Conservation (phyloP, 2,888 invertebrate species). For the Cephalotes varians region DNA sequence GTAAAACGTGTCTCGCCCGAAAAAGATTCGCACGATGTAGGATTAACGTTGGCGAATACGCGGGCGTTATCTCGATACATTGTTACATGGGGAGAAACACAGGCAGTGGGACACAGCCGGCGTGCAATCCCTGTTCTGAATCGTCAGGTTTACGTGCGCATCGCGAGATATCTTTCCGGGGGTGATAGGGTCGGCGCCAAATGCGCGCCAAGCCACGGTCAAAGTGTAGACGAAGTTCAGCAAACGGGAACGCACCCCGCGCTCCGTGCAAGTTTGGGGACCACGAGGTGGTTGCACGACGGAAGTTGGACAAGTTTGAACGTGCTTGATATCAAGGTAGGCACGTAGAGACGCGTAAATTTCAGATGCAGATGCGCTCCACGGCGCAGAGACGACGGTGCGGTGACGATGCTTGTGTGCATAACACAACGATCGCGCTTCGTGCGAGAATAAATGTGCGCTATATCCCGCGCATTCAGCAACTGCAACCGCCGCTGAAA, state of each 20-base stretch:
- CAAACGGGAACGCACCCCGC: slow-evolving; percentile 1
- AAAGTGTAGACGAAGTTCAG: slow-evolving; percentile 68
- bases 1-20: background rate
- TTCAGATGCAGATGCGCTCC: slow-evolving; percentile 50
- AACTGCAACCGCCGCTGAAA: slow-evolving; percentile 27
- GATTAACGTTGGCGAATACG: background rate
- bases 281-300: slow-evolving; percentile 52
- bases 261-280: slow-evolving; percentile 58
- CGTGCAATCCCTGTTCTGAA: slow-evolving; percentile 39
- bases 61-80: slow-evolving; percentile 2
- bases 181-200: slow-evolving; percentile 62
- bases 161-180: slow-evolving; percentile 59
- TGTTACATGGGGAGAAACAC: background rate
- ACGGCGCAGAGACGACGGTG: background rate
- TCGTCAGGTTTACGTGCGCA: slow-evolving; percentile 61
- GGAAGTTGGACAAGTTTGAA: slow-evolving; percentile 67
- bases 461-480: slow-evolving; percentile 39
- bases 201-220: slow-evolving; percentile 66
- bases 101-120: slow-evolving; percentile 12
- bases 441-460: slow-evolving; percentile 29
- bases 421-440: background rate
- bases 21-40: background rate
- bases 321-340: slow-evolving; percentile 59
- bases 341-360: slow-evolving; percentile 61
- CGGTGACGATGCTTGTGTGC: slow-evolving; percentile 3